A percentile compares a stretch with the other conserved stretches of the same genome.
These are phyloP conservation scores for Montipora efflorescens DNA, from an alignment of 64 coral and sea anemone species.

Conservation along the genomic window DNA sequence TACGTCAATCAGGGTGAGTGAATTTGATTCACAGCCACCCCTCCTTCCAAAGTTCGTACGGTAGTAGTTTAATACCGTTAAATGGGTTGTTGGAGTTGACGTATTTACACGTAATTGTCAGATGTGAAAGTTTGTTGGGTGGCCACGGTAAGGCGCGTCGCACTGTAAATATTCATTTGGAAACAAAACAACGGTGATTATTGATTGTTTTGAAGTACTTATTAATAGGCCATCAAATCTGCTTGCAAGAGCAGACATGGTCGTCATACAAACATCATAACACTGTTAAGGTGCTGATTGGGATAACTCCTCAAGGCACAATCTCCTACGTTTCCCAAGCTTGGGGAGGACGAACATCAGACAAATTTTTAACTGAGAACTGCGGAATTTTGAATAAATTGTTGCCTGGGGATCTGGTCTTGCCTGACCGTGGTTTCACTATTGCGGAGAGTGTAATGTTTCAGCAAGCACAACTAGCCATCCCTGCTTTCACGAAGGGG, in stretches of 20 bases:
- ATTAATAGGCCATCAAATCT: slow-evolving; percentile 7
- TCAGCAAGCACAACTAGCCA: slow-evolving; percentile 2
- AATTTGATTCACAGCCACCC: too few species aligned
- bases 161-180: neutral
- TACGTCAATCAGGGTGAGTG: too few species aligned
- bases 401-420: slow-evolving; percentile 21
- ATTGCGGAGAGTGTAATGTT: slow-evolving; percentile 3
- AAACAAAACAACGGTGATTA: neutral
- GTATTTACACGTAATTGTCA: too few species aligned
- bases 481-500: slow-evolving; percentile 14
- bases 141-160: too few species aligned
- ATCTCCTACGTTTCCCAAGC: slow-evolving; percentile 20
- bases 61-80: too few species aligned
- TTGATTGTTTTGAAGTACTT: neutral
- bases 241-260: neutral
- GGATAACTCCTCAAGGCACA: slow-evolving; percentile 20
- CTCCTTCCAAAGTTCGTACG: too few species aligned
- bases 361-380: slow-evolving; percentile 33
- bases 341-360: slow-evolving; percentile 49
- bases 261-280: neutral
- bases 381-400: slow-evolving; percentile 27
- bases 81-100: too few species aligned
- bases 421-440: slow-evolving; percentile 37
- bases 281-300: slow-evolving; percentile 5
- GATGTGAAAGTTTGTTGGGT: too few species aligned